Conservation (phyloP, 2,888 invertebrate species). For the Agonum fuliginosum region DNA sequence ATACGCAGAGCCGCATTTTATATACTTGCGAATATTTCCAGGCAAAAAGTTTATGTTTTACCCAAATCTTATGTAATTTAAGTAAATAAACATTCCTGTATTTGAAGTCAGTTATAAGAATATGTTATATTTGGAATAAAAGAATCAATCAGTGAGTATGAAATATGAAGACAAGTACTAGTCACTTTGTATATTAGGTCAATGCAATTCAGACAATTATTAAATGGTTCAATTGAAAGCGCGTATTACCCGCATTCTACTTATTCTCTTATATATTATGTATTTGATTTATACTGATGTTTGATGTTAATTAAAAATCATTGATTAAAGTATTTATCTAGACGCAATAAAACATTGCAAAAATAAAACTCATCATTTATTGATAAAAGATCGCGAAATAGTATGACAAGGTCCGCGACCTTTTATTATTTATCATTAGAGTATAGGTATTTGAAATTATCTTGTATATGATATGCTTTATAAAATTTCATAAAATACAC, state of each 20-base stretch:
- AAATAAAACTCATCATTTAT: no score
- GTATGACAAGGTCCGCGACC: not conserved
- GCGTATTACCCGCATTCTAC: slow-evolving; percentile 18
- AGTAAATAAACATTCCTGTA: no score
- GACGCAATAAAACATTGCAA: no score
- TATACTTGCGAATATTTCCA: not conserved
- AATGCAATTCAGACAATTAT: slow-evolving; percentile 13
- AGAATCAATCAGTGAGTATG: no score
- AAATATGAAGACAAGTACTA: not conserved
- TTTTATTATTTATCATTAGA: not conserved
- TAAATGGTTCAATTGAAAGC: not conserved
- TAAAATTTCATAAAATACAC: slow-evolving; percentile 52
- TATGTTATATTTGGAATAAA: no score
- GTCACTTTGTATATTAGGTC: not conserved
- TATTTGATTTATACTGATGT: not conserved
- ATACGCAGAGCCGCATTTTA: not conserved
- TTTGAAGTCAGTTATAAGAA: no score
- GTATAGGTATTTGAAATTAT: no score
- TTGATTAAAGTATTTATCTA: no score
- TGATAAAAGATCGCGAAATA: not conserved
- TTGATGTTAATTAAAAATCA: no score
- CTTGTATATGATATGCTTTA: not conserved
- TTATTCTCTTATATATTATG: not conserved
- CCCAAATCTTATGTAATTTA: no score
- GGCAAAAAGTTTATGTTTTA: no score